Conservation (phyloP, 2,888 invertebrate species). For the Tetranychus piercei region DNA sequence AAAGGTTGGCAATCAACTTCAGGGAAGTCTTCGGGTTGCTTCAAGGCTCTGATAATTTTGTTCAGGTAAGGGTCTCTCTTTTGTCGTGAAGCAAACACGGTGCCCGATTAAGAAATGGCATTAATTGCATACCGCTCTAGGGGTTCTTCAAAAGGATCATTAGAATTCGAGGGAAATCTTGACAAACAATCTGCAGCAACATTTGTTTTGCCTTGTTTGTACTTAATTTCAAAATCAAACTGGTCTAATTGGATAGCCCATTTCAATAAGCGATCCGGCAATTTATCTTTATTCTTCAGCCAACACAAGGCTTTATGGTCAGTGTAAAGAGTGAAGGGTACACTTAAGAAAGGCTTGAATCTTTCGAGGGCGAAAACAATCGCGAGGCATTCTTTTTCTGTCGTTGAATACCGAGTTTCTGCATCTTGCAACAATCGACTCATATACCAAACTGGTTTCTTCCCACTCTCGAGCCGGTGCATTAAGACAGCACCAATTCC, state of each 20-base stretch:
- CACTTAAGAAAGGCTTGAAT: background rate
- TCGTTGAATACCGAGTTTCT: slow-evolving; percentile 6
- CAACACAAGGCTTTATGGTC: slow-evolving; percentile 14
- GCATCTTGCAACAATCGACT: background rate
- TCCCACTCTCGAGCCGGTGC: background rate
- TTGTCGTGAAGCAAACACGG: background rate
- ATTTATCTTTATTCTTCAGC: background rate
- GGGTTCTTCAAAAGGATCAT: background rate
- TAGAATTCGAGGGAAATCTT: background rate
- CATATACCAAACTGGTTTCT: background rate
- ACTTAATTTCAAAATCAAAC: background rate
- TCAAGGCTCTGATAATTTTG: background rate
- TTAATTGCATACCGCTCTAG: background rate
- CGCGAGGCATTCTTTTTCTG: slow-evolving; percentile 13
- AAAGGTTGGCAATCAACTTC: background rate
- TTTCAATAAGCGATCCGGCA: background rate
- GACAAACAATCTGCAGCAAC: slow-evolving; percentile 12
- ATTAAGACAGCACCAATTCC: slow-evolving; percentile 1
- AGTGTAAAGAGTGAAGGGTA: slow-evolving; percentile 11
- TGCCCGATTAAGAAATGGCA: background rate
- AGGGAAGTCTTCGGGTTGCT: background rate
- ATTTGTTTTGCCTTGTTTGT: background rate
- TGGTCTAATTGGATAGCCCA: slow-evolving; percentile 9
- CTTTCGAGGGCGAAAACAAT: slow-evolving; percentile 5
- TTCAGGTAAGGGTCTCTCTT: background rate